A percentile compares a stretch with the other conserved stretches of the same genome.
Conservation (phyloP, 2,113 vertebrate species). For the Phycodurus eques region DNA sequence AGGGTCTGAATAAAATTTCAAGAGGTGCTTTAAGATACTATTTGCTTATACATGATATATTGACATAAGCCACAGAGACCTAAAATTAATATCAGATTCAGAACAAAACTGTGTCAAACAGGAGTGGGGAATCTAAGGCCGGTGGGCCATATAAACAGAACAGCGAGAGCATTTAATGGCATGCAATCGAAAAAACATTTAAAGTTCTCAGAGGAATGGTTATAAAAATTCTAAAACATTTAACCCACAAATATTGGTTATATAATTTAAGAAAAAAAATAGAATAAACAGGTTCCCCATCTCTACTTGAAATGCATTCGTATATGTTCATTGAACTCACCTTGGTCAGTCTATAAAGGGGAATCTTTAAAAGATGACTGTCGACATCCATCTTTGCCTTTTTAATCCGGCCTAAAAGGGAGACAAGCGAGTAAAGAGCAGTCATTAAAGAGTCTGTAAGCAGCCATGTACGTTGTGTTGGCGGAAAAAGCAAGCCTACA, state of each 20-base stretch:
- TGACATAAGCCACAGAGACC: not conserved
- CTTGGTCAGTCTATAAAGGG: constrained; percentile 14
- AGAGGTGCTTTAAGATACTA: not conserved
- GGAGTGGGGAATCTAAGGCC: not conserved
- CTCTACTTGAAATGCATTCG: not conserved
- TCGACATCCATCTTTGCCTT: constrained; percentile 6
- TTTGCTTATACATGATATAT: not conserved
- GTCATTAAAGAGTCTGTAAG: constrained; percentile 10
- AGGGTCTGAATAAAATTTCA: not conserved
- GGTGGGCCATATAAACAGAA: not conserved
- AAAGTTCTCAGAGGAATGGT: not conserved
- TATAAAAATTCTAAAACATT: not conserved
- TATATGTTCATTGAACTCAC: constrained; percentile 23
- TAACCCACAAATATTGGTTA: not conserved
- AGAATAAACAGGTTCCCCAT: not conserved
- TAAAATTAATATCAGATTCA: not conserved
- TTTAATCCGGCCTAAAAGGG: constrained; percentile 22
- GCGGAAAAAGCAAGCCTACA: constrained; percentile 1
- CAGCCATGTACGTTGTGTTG: constrained; percentile 17
- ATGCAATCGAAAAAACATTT: not conserved
- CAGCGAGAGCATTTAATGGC: not conserved
- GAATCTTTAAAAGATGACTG: constrained; percentile 13
- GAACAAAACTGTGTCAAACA: not conserved
- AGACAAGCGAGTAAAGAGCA: constrained; percentile 10
- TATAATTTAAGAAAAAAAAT: no score